These are phyloP conservation scores for Tragelaphus oryx DNA, from an alignment of 2,797 vertebrate species.

Conservation along the genomic window DNA sequence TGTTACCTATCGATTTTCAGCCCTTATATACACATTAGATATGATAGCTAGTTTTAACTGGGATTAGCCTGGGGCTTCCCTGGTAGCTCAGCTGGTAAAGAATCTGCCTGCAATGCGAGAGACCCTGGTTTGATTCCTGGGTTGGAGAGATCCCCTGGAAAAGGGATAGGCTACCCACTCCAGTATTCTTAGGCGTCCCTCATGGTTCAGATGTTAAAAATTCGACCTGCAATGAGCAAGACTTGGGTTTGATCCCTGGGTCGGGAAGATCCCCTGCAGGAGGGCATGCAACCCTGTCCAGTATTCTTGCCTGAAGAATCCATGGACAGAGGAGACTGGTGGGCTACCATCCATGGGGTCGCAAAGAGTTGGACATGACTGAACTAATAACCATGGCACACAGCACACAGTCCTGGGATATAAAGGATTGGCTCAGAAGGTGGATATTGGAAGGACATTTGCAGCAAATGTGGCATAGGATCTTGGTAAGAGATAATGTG, in stretches of 20 bases:
- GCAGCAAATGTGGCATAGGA: background rate
- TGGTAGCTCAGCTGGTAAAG: background rate
- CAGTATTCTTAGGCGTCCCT: background rate
- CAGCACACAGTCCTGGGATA: background rate
- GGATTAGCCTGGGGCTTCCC: background rate
- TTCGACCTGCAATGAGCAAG: background rate
- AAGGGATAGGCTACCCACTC: background rate
- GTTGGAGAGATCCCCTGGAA: background rate
- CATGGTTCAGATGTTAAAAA: background rate
- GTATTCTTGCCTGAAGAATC: background rate
- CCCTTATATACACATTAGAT: background rate
- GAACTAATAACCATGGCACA: background rate
- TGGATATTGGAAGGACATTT: background rate
- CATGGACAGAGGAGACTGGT: background rate
- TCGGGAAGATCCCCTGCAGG: background rate
- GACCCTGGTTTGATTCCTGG: background rate
- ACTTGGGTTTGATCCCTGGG: background rate
- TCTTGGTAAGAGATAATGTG: background rate
- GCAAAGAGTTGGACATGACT: accelerated
- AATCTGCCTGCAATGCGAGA: background rate
- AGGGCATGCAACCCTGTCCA: background rate
- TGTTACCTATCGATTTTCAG: background rate
- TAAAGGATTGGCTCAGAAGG: background rate
- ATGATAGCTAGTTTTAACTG: background rate
- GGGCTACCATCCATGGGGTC: background rate